Evolutionary conservation across 1,140 invertebrate species (phyloP).

Genomic region (Micrasema longulum): DNA sequence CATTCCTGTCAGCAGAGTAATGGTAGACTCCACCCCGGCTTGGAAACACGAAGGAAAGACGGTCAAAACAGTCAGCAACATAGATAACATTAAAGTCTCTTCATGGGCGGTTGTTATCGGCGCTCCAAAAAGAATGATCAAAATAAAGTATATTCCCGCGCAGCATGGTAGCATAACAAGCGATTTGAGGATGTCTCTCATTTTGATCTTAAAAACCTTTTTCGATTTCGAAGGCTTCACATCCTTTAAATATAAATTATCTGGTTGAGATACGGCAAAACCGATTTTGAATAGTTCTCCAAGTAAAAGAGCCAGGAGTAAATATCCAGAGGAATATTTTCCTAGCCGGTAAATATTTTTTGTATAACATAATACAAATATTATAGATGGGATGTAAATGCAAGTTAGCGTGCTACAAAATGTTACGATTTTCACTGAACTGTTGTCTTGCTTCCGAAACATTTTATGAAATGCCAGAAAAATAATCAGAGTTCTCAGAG

Average conservation of each 20-base stretch:
- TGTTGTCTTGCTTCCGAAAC: slow-evolving; percentile 37
- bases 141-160: slow-evolving; percentile 36
- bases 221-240: slow-evolving; percentile 28
- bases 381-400: slow-evolving; percentile 46
- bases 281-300: slow-evolving; percentile 56
- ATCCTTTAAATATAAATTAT: slow-evolving; percentile 36
- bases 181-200: slow-evolving; percentile 43
- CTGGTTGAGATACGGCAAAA: slow-evolving; percentile 36
- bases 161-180: slow-evolving; percentile 42
- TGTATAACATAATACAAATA: slow-evolving; percentile 46
- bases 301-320: slow-evolving; percentile 51
- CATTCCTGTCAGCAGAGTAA: slow-evolving; percentile 68
- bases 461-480: too few species aligned
- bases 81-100: slow-evolving; percentile 79
- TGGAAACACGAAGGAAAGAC: slow-evolving; percentile 74
- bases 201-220: slow-evolving; percentile 29
- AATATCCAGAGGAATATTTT: slow-evolving; percentile 52
- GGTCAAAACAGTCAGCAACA: slow-evolving; percentile 75
- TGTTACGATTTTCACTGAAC: slow-evolving; percentile 36
- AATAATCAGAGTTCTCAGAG: too few species aligned
- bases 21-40: slow-evolving; percentile 69
- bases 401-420: slow-evolving; percentile 48
- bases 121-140: slow-evolving; percentile 81
- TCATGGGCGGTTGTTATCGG: slow-evolving; percentile 74
- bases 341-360: slow-evolving; percentile 55